Conservation (phyloP, 2,113 vertebrate genomes). For the Misgurnus mizolepis region DNA sequence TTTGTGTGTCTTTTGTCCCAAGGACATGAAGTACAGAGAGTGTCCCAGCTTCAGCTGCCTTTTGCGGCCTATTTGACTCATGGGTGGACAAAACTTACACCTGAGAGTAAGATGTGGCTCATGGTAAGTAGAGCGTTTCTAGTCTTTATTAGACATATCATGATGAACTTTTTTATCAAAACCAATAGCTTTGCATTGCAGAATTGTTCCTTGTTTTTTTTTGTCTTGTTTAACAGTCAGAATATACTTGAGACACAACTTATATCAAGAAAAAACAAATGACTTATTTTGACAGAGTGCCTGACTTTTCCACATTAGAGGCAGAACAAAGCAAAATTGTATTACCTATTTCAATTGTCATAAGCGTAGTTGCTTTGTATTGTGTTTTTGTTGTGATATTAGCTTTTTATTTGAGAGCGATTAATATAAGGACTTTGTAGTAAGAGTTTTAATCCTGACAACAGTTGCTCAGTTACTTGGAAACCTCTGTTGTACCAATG, state of each 20-base stretch:
- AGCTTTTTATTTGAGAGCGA: not conserved
- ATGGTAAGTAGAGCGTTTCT: too few relatives aligned
- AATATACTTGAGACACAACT: too few relatives aligned
- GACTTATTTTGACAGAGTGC: too few relatives aligned
- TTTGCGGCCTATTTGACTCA: not conserved
- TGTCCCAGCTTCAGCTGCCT: not conserved
- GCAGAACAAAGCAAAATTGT: too few relatives aligned
- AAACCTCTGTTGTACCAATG: slow-evolving; percentile 13
- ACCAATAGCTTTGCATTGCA: not conserved
- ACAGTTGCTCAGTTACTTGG: slow-evolving; percentile 61
- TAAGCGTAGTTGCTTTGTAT: too few relatives aligned
- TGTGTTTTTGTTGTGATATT: not conserved
- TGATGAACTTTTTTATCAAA: not conserved
- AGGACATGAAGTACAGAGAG: slow-evolving; percentile 39
- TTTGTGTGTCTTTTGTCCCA: slow-evolving; percentile 5
- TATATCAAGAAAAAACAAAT: too few relatives aligned
- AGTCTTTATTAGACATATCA: not conserved
- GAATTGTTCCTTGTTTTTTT: too few relatives aligned
- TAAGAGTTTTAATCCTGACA: slow-evolving; percentile 47
- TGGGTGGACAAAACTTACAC: slow-evolving; percentile 7
- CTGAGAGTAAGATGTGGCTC: slow-evolving; percentile 46
- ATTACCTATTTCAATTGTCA: not conserved
- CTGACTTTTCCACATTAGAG: too few relatives aligned
- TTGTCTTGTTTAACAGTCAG: too few relatives aligned
- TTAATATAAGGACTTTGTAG: slow-evolving; percentile 1